Evolutionary conservation across 2,113 vertebrate genomes (phyloP).

Genomic region (Mustela lutreola): DNA sequence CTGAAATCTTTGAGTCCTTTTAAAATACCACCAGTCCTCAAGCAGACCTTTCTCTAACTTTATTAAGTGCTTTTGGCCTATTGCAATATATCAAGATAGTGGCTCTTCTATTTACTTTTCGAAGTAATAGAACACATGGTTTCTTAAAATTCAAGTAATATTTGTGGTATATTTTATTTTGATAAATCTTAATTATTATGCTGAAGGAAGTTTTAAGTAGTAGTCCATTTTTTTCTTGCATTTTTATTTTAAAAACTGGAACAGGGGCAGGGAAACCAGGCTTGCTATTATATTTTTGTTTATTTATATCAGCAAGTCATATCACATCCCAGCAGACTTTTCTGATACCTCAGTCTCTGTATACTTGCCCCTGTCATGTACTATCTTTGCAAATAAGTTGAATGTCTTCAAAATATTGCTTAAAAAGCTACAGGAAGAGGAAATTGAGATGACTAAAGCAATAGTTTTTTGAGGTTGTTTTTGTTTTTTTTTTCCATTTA

Average conservation of each 20-base stretch:
- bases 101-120: background rate
- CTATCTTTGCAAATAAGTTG: background rate
- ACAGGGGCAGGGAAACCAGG: background rate
- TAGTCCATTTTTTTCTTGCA: background rate
- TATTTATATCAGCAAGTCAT: background rate
- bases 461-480: background rate
- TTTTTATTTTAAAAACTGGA: background rate
- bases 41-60: background rate
- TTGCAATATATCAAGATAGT: constrained; percentile 11
- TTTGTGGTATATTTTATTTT: background rate
- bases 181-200: background rate
- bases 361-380: background rate
- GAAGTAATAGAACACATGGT: background rate
- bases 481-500: background rate
- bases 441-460: background rate
- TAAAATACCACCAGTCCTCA: background rate
- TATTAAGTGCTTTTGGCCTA: background rate
- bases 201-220: background rate
- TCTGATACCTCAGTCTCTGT: background rate
- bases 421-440: background rate
- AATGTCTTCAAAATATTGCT: background rate
- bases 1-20: constrained; percentile 17
- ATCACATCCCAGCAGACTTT: background rate
- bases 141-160: background rate
- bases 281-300: background rate